Conservation (phyloP, 2,113 vertebrate genomes). For the Boulengerochromis microlepis region DNA sequence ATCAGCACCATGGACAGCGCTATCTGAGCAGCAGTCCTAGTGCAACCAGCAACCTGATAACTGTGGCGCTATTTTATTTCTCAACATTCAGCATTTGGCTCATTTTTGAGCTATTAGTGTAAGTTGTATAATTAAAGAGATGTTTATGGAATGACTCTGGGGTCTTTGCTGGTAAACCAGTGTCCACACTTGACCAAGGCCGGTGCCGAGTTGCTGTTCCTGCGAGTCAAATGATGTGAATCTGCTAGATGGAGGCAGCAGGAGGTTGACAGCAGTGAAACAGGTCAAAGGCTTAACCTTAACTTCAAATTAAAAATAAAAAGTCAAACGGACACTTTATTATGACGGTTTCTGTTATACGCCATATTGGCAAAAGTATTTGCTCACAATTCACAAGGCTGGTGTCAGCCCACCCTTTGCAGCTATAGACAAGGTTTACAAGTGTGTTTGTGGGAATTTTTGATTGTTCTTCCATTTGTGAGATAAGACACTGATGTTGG, state of each 20-base stretch:
- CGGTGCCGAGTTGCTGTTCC: neutral
- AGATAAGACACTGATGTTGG: neutral
- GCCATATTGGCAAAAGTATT: neutral
- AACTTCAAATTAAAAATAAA: neutral
- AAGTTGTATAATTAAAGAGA: neutral
- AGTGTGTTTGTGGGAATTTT: neutral
- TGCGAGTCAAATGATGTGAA: neutral
- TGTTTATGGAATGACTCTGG: neutral
- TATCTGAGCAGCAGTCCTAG: neutral
- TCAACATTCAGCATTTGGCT: neutral
- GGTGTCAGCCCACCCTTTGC: neutral
- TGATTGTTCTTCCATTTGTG: neutral
- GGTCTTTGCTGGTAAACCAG: neutral
- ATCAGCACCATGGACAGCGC: constrained; percentile 19
- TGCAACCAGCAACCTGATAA: neutral
- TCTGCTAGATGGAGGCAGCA: neutral
- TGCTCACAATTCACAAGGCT: neutral
- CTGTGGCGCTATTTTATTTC: neutral
- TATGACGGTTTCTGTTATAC: neutral
- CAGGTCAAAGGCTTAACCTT: neutral
- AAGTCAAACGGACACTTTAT: neutral
- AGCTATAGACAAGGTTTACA: neutral
- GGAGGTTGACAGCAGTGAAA: neutral
- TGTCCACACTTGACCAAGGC: neutral
- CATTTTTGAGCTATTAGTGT: neutral